These are phyloP conservation scores for Antheraea mylitta DNA, from an alignment of 1,140 invertebrate genomes.

Conservation along the genomic window DNA sequence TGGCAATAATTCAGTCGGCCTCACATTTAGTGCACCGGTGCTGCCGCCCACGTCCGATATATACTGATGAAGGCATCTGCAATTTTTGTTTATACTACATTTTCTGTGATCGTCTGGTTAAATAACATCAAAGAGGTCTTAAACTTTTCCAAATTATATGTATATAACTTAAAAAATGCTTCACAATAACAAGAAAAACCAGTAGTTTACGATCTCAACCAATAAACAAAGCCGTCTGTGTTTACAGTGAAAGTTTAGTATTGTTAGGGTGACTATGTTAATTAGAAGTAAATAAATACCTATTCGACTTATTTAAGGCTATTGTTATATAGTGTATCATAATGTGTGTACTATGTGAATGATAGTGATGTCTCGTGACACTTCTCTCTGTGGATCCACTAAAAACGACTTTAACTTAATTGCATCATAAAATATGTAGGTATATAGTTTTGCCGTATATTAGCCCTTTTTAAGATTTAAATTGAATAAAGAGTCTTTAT, in stretches of 20 bases:
- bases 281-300: too few species aligned
- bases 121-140: slow-evolving; percentile 15
- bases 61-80: not conserved
- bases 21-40: not conserved
- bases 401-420: too few species aligned
- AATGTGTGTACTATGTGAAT: too few species aligned
- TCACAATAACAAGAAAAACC: slow-evolving; percentile 14
- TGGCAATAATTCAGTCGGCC: not conserved
- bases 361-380: too few species aligned
- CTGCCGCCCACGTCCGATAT: not conserved
- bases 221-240: slow-evolving; percentile 38
- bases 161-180: slow-evolving; percentile 7
- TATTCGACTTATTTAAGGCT: too few species aligned
- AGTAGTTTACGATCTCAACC: slow-evolving; percentile 35
- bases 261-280: slow-evolving; percentile 25
- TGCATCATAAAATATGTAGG: too few species aligned
- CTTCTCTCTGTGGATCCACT: too few species aligned
- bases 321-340: too few species aligned
- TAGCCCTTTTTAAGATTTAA: too few species aligned
- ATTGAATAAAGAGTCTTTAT: too few species aligned
- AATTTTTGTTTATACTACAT: slow-evolving; percentile 1
- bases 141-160: not conserved
- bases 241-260: slow-evolving; percentile 37
- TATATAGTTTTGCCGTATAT: too few species aligned
- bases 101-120: not conserved